Percentiles rank a stretch among this genome's conserved stretches.
Conservation (phyloP, 2,797 vertebrate genomes). For the Pterois miles region DNA sequence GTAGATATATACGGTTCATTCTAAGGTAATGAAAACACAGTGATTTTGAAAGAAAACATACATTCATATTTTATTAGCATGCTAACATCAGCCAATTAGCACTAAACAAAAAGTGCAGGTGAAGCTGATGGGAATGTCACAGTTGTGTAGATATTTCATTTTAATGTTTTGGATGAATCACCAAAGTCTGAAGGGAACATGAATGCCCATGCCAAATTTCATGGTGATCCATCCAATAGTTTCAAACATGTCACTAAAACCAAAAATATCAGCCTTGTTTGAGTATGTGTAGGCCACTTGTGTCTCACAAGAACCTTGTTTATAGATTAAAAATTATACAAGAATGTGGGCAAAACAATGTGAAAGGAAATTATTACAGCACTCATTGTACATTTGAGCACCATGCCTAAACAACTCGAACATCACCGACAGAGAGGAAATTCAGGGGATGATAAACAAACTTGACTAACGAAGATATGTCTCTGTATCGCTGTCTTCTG, state of each 20-base stretch:
- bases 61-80: no score
- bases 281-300: not conserved
- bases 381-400: not conserved
- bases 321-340: not conserved
- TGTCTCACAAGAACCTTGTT: constrained; percentile 14
- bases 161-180: not conserved
- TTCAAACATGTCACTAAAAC: not conserved
- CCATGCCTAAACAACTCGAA: not conserved
- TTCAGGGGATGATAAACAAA: constrained; percentile 50
- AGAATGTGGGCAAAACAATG: constrained; percentile 10
- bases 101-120: not conserved
- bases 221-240: not conserved
- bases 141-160: not conserved
- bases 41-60: no score
- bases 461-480: constrained; percentile 37
- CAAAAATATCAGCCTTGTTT: not conserved
- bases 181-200: not conserved
- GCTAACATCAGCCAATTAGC: not conserved
- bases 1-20: no score
- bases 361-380: constrained; percentile 7
- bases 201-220: not conserved
- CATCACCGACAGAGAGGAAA: constrained; percentile 14
- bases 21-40: no score
- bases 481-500: constrained; percentile 31
- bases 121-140: not conserved